phyloP scores from a whole-genome alignment of 2,888 invertebrate genomes.

The Ecdyonurus torrentis region DNA sequence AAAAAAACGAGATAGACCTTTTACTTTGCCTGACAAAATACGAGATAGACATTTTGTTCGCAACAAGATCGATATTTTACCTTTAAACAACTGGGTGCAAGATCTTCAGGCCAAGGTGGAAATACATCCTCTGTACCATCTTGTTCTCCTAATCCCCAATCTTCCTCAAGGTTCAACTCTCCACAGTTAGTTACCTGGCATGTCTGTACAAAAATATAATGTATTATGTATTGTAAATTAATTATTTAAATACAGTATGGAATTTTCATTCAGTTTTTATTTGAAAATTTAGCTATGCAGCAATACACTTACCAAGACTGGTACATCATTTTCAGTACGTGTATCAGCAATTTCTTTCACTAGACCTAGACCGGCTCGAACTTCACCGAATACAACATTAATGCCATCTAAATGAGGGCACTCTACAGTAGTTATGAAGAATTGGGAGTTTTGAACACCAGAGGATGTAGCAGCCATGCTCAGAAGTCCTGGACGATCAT shows the following conservation, averaged over 20 bases:
- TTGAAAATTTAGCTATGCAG: too few relatives aligned
- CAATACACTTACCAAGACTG: conserved; percentile 35
- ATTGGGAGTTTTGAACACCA: conserved; percentile 87
- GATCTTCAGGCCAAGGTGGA: conserved; percentile 66
- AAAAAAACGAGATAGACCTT: too few relatives aligned
- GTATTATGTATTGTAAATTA: neutral
- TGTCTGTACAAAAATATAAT: conserved; percentile 25
- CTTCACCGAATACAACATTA: conserved; percentile 69
- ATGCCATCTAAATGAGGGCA: conserved; percentile 61
- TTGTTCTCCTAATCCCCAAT: conserved; percentile 47
- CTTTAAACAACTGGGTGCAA: conserved; percentile 20
- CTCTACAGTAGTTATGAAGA: conserved; percentile 67
- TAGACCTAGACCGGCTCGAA: conserved; percentile 56
- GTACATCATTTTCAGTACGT: conserved; percentile 36
- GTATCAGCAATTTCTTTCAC: conserved; percentile 51
- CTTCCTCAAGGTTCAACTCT: conserved; percentile 37
- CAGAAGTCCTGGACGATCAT: conserved; percentile 32
- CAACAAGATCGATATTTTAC: too few relatives aligned
- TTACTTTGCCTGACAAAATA: too few relatives aligned
- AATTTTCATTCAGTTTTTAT: too few relatives aligned
- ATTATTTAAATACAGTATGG: too few relatives aligned
- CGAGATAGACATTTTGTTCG: too few relatives aligned
- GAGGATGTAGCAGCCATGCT: conserved; percentile 57
- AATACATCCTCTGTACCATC: conserved; percentile 55
- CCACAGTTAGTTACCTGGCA: conserved; percentile 59